Evolutionary conservation across 2,888 invertebrate genomes (phyloP), one percentile per base, ranked within the genome.

Genomic region (Autographa pulchrina): DNA sequence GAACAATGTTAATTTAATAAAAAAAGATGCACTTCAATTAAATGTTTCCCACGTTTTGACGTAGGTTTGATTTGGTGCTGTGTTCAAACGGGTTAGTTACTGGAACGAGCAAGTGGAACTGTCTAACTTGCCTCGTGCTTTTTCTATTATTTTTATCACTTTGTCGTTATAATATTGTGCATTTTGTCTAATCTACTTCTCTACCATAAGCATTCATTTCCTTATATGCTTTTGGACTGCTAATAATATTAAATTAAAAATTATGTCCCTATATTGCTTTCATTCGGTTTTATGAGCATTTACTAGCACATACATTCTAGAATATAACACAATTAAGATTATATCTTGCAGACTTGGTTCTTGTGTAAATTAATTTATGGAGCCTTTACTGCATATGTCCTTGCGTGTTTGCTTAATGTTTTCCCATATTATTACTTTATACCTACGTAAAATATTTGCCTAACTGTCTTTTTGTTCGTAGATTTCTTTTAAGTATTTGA

Each of bases 271-370:
- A 48, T 7, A n/a, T 48, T 48, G n/a, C 48, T 48, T 48, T 48
- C 6, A 6, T 48, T 7, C 16, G n/a, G n/a, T n/a, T 48, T 70
- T 69, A 68, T 65, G 13, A 58, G 48, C 62, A 72, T 70, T 75
- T 63, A 70, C 32, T 65, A 68, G 52, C 60, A 41, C 25, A 25
- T 25, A n/a, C n/a, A 72, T 70, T n/a, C 56, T 71, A 43, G 58
- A 67, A 78, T 58, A 78, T 75, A 78, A 78, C 72, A 78, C 62
- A 78, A 72, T 78, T 70, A 72, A 78, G 79, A 78, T 78, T 72
- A 72, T 56, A 80, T 79, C 80, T 43, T 48, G 62, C n/a, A 73
- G 65, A 70, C 76, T 79, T 76, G 76, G 72, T 70, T 59, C 67
- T 75, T 79, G 60, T 63, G 68, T 68, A 70, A 66, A 76, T 70